Percentiles rank a stretch among this genome's conserved stretches.
Evolutionary conservation across 37 sponge, comb jelly and placozoan species (phyloP).

Genomic region (Halichondria panicea): DNA sequence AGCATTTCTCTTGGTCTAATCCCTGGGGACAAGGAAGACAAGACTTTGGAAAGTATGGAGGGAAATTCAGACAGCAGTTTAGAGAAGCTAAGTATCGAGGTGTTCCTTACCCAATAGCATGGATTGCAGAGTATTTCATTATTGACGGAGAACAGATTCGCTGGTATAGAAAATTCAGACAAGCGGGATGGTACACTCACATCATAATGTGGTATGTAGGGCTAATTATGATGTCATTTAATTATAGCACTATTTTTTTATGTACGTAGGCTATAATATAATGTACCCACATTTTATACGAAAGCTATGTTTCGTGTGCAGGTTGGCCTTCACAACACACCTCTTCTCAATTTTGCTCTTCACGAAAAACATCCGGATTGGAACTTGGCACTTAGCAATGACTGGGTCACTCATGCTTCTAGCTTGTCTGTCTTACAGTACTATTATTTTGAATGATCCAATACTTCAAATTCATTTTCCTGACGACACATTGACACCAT

Average conservation of each 20-base stretch:
- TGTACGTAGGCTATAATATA: background rate
- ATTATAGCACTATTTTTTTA: background rate
- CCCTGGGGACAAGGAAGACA: constrained; percentile 58
- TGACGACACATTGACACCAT: constrained; percentile 32
- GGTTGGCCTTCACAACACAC: constrained; percentile 39
- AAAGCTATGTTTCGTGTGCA: background rate
- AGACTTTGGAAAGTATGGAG: constrained; percentile 60
- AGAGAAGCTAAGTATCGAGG: constrained; percentile 58
- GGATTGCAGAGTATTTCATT: constrained; percentile 65
- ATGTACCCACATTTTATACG: background rate
- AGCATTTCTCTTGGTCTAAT: constrained; percentile 51
- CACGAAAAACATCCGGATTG: constrained; percentile 11
- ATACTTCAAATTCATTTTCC: constrained; percentile 36
- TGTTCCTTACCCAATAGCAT: constrained; percentile 63
- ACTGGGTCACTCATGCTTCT: constrained; percentile 46
- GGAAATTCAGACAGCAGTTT: constrained; percentile 51
- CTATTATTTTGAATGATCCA: constrained; percentile 44
- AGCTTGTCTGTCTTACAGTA: constrained; percentile 28
- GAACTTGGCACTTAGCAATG: constrained; percentile 29
- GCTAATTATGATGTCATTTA: background rate
- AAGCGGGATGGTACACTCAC: constrained; percentile 83
- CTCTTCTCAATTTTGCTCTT: constrained; percentile 47
- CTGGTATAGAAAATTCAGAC: constrained; percentile 80
- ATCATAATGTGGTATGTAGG: constrained; percentile 66
- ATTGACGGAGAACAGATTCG: constrained; percentile 69